Conservation (phyloP, 2,888 invertebrate species). For the Crossocerus cetratus region DNA sequence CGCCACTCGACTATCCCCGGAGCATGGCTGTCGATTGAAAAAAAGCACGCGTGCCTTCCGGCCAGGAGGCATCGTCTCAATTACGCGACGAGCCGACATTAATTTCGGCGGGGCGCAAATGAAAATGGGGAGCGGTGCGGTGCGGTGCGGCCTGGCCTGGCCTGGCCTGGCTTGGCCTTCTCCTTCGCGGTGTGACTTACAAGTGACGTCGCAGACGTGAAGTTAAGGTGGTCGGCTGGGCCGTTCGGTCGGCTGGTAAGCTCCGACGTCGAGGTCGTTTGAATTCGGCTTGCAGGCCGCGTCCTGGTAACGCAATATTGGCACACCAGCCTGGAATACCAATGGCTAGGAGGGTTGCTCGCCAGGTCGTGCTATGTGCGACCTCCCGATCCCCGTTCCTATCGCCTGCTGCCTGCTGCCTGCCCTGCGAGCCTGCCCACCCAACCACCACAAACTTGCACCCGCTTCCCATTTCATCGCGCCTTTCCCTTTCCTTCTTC, state of each 20-base stretch:
- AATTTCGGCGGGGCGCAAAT: slow-evolving; percentile 68
- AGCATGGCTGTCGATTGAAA: slow-evolving; percentile 27
- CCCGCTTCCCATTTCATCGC: too few species aligned
- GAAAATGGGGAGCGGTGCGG: slow-evolving; percentile 63
- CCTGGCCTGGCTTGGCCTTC: too few species aligned
- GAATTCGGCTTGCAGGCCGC: slow-evolving; percentile 70
- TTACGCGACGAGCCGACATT: slow-evolving; percentile 50
- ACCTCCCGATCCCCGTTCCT: too few species aligned
- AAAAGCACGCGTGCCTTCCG: slow-evolving; percentile 15
- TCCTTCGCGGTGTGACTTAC: slow-evolving; percentile 71
- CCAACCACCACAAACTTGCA: too few species aligned
- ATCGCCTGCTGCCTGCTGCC: too few species aligned
- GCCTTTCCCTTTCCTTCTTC: slow-evolving; percentile 1
- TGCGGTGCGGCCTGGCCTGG: too few species aligned
- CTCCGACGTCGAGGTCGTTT: slow-evolving; percentile 50
- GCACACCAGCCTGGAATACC: slow-evolving; percentile 72
- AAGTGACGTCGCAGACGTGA: slow-evolving; percentile 47
- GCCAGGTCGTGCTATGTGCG: slow-evolving; percentile 2
- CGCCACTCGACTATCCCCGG: not conserved
- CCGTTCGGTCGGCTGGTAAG: not conserved
- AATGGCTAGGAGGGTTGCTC: slow-evolving; percentile 57
- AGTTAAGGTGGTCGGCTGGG: slow-evolving; percentile 51
- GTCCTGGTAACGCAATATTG: slow-evolving; percentile 76
- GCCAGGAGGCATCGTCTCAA: slow-evolving; percentile 39
- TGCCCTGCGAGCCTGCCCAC: too few species aligned